phyloP scores from a whole-genome alignment of 2,797 vertebrate genomes.

The Tragelaphus eurycerus region DNA sequence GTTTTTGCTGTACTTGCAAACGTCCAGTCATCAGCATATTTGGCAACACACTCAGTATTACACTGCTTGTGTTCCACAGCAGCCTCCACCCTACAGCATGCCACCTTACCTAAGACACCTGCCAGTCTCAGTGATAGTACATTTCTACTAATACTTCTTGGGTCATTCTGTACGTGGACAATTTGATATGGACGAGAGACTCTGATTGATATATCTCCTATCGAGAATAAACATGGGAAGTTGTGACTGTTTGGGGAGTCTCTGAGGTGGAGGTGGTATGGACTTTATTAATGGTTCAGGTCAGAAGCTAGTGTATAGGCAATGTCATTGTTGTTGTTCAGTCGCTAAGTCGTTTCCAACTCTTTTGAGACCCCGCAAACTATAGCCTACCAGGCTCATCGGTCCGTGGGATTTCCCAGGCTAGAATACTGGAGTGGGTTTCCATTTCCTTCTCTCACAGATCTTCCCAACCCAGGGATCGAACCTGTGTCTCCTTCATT shows the following conservation, averaged over 20 bases:
- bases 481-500: neutral
- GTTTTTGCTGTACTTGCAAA: neutral
- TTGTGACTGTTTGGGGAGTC: neutral
- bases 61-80: neutral
- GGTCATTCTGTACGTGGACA: neutral
- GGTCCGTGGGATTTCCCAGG: neutral
- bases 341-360: neutral
- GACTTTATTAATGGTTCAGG: neutral
- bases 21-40: neutral
- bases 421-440: neutral
- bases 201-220: neutral
- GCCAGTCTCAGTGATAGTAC: neutral
- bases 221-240: neutral
- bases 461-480: neutral
- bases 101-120: neutral
- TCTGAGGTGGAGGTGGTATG: neutral
- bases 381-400: neutral
- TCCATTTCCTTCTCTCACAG: neutral
- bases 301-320: neutral
- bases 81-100: neutral
- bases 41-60: neutral
- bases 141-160: conserved; percentile 14
- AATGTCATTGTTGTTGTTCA: neutral
- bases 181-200: conserved; percentile 12
- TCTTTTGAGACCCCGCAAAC: neutral